Conservation (phyloP, 2,797 vertebrate genomes). For the Hipposideros larvatus region DNA sequence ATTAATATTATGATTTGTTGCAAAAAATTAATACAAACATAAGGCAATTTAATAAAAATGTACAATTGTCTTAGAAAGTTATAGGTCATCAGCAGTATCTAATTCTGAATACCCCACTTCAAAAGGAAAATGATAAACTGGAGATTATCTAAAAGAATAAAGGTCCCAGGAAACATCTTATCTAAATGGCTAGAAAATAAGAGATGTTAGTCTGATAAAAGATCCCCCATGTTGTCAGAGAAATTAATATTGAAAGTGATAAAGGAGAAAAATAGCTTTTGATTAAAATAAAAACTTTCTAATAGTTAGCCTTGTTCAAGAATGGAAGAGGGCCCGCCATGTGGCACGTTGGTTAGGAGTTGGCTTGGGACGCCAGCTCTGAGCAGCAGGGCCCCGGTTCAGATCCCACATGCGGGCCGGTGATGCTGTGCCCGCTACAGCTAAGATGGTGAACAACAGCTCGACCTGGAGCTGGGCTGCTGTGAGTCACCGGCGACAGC, state of each 20-base stretch:
- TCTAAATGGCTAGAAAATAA: neutral
- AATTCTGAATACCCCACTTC: neutral
- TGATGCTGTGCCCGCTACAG: too few species aligned
- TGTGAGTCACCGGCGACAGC: too few species aligned
- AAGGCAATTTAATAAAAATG: neutral
- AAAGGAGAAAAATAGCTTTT: neutral
- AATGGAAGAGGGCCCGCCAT: neutral
- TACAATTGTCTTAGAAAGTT: neutral
- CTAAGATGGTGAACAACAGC: too few species aligned
- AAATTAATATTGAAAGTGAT: conserved; percentile 14
- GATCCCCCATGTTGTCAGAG: neutral
- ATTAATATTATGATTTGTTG: neutral
- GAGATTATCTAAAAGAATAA: neutral
- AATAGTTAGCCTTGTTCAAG: neutral
- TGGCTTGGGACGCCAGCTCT: too few species aligned
- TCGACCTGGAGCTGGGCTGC: too few species aligned
- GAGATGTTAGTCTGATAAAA: neutral
- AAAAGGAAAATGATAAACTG: neutral
- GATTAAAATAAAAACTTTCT: neutral
- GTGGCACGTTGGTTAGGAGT: too few species aligned
- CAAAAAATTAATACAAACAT: neutral
- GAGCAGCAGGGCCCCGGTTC: too few species aligned
- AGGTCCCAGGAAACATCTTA: neutral
- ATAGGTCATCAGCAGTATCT: neutral
- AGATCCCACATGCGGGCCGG: too few species aligned